phyloP scores from a whole-genome alignment of 2,797 vertebrate genomes.

The Hirundo rustica region DNA sequence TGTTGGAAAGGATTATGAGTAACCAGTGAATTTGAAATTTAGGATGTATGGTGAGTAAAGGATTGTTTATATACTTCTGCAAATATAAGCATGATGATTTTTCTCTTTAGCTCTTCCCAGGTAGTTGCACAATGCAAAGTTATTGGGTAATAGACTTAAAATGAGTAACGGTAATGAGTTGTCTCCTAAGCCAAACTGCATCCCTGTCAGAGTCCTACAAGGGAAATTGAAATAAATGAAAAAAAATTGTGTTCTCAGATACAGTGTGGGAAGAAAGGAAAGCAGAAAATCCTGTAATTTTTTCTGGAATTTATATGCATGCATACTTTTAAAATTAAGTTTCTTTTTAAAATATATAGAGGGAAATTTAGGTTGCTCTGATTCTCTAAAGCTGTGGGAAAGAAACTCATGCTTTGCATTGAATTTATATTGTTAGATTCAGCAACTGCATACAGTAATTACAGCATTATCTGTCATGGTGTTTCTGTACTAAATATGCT shows the following conservation, averaged over 20 bases:
- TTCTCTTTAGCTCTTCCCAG: not conserved
- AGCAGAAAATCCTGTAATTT: not conserved
- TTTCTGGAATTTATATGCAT: not conserved
- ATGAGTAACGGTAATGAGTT: not conserved
- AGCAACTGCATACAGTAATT: not conserved
- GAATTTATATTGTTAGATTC: not conserved
- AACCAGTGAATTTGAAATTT: not conserved
- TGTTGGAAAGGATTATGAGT: not conserved
- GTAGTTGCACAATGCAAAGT: not conserved
- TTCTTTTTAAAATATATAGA: not conserved
- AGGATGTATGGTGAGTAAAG: not conserved
- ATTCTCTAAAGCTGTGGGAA: not conserved
- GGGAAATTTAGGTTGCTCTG: not conserved
- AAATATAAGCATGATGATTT: not conserved
- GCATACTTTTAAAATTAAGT: not conserved
- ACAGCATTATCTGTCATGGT: not conserved
- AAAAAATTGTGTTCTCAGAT: not conserved
- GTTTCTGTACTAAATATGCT: not conserved
- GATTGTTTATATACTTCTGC: not conserved
- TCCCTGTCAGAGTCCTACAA: not conserved
- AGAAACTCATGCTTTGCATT: not conserved
- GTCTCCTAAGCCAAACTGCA: not conserved
- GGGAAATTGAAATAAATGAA: not conserved
- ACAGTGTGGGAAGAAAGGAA: not conserved
- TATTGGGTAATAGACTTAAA: not conserved